Conservation (phyloP, 2,113 vertebrate species). For the Dromaius novaehollandiae region DNA sequence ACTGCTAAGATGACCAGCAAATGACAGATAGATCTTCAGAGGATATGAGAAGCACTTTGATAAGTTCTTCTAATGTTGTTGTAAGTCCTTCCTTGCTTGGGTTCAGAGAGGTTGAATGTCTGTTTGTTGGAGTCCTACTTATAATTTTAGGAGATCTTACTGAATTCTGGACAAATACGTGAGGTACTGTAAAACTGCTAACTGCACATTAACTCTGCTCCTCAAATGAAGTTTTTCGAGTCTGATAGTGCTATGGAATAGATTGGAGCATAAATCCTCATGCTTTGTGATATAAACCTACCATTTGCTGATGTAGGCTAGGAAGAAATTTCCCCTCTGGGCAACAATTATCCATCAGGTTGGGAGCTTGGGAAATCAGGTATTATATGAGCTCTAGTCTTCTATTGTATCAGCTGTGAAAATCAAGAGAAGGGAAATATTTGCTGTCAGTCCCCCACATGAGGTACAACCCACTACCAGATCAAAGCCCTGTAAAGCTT, state of each 20-base stretch:
- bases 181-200: conserved; percentile 52
- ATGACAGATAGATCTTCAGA: conserved; percentile 22
- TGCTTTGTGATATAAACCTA: conserved; percentile 56
- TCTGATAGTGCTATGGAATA: conserved; percentile 24
- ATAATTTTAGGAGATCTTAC: conserved; percentile 35
- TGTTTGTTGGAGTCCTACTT: background rate
- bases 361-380: conserved; percentile 51
- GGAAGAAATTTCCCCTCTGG: conserved; percentile 63
- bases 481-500: conserved; percentile 31
- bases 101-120: background rate
- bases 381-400: conserved; percentile 42
- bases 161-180: conserved; percentile 53
- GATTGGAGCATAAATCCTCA: conserved; percentile 56
- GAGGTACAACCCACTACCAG: conserved; percentile 10
- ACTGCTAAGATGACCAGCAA: background rate
- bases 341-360: conserved; percentile 55
- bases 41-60: background rate
- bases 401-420: conserved; percentile 55
- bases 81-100: background rate
- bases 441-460: conserved; percentile 44
- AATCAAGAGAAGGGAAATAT: conserved; percentile 53
- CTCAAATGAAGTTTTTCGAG: conserved; percentile 34
- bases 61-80: background rate
- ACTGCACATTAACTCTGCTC: conserved; percentile 48
- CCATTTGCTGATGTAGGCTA: conserved; percentile 45